Evolutionary conservation across 2,888 invertebrate genomes (phyloP).

Genomic region (Smittia aterrima): DNA sequence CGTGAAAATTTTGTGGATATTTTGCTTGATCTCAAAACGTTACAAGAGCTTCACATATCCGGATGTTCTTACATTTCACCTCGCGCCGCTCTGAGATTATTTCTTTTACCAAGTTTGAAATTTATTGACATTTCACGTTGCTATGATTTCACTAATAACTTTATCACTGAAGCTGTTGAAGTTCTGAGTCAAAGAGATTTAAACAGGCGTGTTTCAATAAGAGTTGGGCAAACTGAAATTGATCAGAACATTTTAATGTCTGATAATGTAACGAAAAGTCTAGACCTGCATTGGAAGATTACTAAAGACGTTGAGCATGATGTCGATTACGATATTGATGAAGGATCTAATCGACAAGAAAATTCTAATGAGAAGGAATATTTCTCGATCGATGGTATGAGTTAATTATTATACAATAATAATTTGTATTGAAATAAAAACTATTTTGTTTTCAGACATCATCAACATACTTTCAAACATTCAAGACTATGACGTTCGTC

Average conservation of each 20-base stretch:
- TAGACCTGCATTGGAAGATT: background rate
- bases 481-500: slow-evolving; percentile 21
- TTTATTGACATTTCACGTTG: slow-evolving; percentile 32
- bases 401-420: background rate
- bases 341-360: slow-evolving; percentile 18
- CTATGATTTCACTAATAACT: slow-evolving; percentile 25
- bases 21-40: background rate
- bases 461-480: slow-evolving; percentile 28
- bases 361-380: background rate
- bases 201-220: background rate
- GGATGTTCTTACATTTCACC: slow-evolving; percentile 23
- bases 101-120: background rate
- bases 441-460: background rate
- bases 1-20: slow-evolving; percentile 20
- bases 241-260: background rate
- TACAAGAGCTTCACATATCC: slow-evolving; percentile 35
- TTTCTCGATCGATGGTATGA: slow-evolving; percentile 26
- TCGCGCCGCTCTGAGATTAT: background rate
- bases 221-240: slow-evolving; percentile 33
- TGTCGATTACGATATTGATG: slow-evolving; percentile 39
- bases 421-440: background rate
- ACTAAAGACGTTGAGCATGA: slow-evolving; percentile 25
- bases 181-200: background rate
- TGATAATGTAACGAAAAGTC: background rate
- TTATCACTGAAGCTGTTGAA: background rate